These are phyloP conservation scores for Tinamus major DNA, from an alignment of 2,797 vertebrate species.

Conservation along the genomic window DNA sequence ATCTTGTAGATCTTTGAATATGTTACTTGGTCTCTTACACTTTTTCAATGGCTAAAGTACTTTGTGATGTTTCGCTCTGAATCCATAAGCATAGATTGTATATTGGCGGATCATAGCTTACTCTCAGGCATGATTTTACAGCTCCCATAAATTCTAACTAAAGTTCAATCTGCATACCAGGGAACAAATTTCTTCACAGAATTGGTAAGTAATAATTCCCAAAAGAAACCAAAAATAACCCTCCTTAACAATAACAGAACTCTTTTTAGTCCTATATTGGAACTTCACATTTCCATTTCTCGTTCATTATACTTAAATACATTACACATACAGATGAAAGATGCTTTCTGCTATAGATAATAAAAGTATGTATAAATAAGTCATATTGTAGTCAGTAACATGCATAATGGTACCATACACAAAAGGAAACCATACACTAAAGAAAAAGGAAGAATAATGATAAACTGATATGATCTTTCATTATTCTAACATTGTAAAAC, in stretches of 20 bases:
- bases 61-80: not conserved
- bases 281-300: not conserved
- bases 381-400: not conserved
- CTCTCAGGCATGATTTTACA: not conserved
- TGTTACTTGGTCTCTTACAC: not conserved
- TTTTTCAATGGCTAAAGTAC: not conserved
- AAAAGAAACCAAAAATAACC: not conserved
- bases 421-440: not conserved
- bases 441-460: not conserved
- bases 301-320: not conserved
- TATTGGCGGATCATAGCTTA: not conserved
- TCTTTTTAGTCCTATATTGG: not conserved
- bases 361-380: not conserved
- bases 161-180: not conserved
- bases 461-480: not conserved
- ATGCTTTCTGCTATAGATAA: not conserved
- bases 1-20: not conserved
- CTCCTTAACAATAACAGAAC: not conserved
- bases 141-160: not conserved
- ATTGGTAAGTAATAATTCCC: not conserved
- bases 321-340: too few species aligned
- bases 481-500: not conserved
- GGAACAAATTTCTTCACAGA: not conserved
- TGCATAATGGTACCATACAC: not conserved
- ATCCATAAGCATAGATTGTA: not conserved